Evolutionary conservation across 2,888 invertebrate species (phyloP), one percentile per base, ranked within the genome.

Genomic region (Gandaritis pyraliata): DNA sequence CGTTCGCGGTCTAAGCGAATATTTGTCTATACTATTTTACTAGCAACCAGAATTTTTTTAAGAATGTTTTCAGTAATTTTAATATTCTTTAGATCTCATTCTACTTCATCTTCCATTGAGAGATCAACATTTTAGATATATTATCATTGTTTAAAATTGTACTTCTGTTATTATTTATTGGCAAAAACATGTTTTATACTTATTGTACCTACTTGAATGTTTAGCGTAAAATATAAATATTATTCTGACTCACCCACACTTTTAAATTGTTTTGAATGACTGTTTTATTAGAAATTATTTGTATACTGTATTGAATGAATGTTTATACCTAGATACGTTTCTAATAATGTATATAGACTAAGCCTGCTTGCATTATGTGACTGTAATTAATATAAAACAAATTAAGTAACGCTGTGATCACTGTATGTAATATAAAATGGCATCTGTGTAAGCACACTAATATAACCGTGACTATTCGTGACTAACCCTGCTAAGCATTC

Each of bases 291-390:
- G 66, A 49, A 59, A 71, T 72, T 73, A 15, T 74, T 72, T 80
- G 77, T 72, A 69, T 77, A 73, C 75, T 83, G 79, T 80, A 73
- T 60, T 79, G 78, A 76, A 81, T 79, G 78, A 70, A 75, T n/a
- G n/a, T n/a, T n/a, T n/a, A n/a, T 71, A 72, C 72, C 78, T 77
- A 75, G 74, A 68, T 76, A 76, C 80, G 74, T 75, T 79, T 77
- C 75, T 83, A 82, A 79, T 82, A 29, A 33, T 90, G 91, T 91
- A 90, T 76, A 90, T 90, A 91, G 83, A 86, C 88, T 86, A 86
- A 86, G 87, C 90, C 84, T 86, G 90, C 89, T 88, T 88, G 90
- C 90, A 89, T 89, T 80, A 87, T 88, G 89, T 90, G 88, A 90
- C 88, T 88, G 88, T 87, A 88, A 23, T 87, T 90, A 87, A 88